These are phyloP conservation scores for Mylabris phalerata DNA, from an alignment of 1,140 invertebrate species.

Conservation along the genomic window DNA sequence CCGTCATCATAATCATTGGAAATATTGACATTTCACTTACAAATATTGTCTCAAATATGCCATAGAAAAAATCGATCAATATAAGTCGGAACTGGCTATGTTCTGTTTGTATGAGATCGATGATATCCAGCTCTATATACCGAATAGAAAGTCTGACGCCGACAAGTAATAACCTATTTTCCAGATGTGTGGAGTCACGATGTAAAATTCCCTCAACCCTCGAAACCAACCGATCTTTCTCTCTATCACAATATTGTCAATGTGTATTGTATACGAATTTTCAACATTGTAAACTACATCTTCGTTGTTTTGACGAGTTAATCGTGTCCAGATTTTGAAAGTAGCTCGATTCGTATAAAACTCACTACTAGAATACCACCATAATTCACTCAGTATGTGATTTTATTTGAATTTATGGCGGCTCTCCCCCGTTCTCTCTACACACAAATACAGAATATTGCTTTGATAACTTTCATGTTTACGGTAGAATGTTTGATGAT, in stretches of 20 bases:
- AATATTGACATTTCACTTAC: slow-evolving; percentile 13
- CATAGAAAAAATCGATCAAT: too few relatives aligned
- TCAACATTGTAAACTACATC: too few relatives aligned
- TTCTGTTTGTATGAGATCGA: slow-evolving; percentile 8
- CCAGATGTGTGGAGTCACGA: slow-evolving; percentile 6
- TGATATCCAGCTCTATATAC: background rate
- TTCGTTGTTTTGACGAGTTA: slow-evolving; percentile 9
- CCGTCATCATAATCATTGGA: background rate
- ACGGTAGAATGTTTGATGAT: too few relatives aligned
- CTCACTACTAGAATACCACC: background rate
- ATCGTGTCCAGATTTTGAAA: slow-evolving; percentile 9
- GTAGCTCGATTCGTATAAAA: background rate
- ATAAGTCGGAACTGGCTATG: slow-evolving; percentile 2
- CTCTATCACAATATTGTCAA: too few relatives aligned
- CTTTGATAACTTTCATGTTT: too few relatives aligned
- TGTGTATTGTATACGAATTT: too few relatives aligned
- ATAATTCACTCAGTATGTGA: slow-evolving; percentile 6
- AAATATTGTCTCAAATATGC: background rate
- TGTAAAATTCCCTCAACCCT: too few relatives aligned
- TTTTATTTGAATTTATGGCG: slow-evolving; percentile 13
- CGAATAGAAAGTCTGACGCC: slow-evolving; percentile 13
- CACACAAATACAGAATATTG: too few relatives aligned
- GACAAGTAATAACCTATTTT: slow-evolving; percentile 17
- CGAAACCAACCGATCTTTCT: too few relatives aligned
- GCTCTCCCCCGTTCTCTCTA: background rate